Percentiles rank a stretch among this genome's conserved stretches.
Evolutionary conservation across 2,888 invertebrate species (phyloP).

Genomic region (Sipha maydis): DNA sequence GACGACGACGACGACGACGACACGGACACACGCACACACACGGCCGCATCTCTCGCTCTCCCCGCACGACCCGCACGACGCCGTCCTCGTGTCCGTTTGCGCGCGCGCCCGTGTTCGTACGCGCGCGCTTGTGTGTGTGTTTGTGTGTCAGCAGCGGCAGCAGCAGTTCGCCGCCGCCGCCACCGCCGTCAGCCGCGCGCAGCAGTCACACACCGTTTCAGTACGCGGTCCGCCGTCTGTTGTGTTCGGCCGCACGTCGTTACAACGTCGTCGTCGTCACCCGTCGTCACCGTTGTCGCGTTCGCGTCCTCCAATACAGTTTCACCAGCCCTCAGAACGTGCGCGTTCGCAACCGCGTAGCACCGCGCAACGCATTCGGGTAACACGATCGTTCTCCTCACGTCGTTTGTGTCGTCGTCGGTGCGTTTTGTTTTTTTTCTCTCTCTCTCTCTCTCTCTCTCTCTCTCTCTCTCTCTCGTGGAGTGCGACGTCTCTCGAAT

Average conservation of each 20-base stretch:
- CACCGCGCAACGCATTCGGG: background rate
- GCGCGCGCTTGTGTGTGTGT: constrained; percentile 6
- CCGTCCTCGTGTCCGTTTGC: background rate
- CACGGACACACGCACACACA: constrained; percentile 25
- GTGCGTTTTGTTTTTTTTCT: background rate
- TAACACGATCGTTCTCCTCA: background rate
- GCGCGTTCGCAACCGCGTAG: background rate
- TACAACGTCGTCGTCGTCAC: background rate
- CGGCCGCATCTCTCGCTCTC: constrained; percentile 22
- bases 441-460: too few species aligned
- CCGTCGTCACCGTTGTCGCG: background rate
- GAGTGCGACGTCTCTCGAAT: too few species aligned
- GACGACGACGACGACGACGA: too few species aligned
- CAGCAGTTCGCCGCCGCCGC: constrained; percentile 8
- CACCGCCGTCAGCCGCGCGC: constrained; percentile 35
- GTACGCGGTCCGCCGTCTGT: constrained; percentile 61
- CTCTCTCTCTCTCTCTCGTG: too few species aligned
- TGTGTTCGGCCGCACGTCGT: constrained; percentile 54
- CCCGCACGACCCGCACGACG: constrained; percentile 41
- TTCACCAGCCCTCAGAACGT: background rate
- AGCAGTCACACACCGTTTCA: constrained; percentile 60
- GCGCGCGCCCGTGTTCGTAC: constrained; percentile 15
- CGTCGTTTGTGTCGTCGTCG: background rate
- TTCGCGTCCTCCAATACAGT: too few species aligned
- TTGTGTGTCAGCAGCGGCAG: constrained; percentile 37